Evolutionary conservation across 2,113 vertebrate species (phyloP), one percentile per base, ranked within the genome.

Genomic region (Poecilia latipinna): DNA sequence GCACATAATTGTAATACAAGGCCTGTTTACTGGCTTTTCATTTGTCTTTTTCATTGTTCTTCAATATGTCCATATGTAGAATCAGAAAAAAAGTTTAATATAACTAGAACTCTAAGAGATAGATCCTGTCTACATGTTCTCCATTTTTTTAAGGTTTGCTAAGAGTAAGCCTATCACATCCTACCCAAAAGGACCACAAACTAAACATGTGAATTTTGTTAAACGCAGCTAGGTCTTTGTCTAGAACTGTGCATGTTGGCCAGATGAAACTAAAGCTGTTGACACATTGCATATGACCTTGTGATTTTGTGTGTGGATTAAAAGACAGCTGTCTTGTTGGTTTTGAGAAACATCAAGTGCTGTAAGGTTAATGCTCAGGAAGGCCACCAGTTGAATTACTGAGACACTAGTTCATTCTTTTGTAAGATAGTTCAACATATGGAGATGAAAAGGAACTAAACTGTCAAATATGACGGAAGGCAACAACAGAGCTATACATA

Each of bases 1-100:
- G 48, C 57, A 66, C 28, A 37, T 68, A 65, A 69, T 62, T 67
- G 29, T 39, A 72, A 83, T 19, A 54, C 22, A 19, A 74, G 51
- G 64, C 54, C 61, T 48, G 51, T 70, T 84, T 61, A 69, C 64
- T 64, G 67, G 64, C 28, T 77, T 61, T 72, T 35, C 63, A 72
- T 74, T 67, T 42, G 32, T 65, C 67, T 69, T 42, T 37, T 12
- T 4, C 8, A n/a, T 37, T 65, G 12, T 35, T 54, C 17, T 54
- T 57, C 28, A 26, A 68, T 76, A 61, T 7, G 62, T 64, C 12
- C 4, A 42, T 11, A 57, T 24, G 22, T 10, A n/a, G 22, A 57
- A 24, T 57, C 24, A 57, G 51, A 57, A 57, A n/a, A n/a, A n/a
- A n/a, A n/a, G 2, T n/a, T 57, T n/a, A 57, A 57, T 24, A 57